phyloP scores from a whole-genome alignment of 2,797 vertebrate genomes.

The Dicrostonyx torquatus region DNA sequence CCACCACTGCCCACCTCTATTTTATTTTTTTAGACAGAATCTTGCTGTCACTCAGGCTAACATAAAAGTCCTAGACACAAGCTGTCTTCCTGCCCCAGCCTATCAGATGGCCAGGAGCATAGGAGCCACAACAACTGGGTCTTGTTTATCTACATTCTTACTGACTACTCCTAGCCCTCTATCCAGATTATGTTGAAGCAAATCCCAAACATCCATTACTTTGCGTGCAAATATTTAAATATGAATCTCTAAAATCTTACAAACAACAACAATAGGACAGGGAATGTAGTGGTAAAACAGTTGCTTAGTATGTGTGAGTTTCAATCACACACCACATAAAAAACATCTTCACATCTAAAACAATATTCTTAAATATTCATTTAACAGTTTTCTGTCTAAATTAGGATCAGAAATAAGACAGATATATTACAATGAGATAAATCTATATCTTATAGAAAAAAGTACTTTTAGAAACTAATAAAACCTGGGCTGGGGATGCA shows the following conservation, averaged over 20 bases:
- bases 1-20: background rate
- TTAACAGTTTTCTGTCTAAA: conserved; percentile 33
- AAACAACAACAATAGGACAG: background rate
- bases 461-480: conserved; percentile 51
- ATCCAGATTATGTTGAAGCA: conserved; percentile 53
- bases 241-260: conserved; percentile 16
- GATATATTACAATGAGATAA: conserved; percentile 22
- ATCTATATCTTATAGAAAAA: background rate
- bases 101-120: background rate
- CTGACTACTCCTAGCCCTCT: background rate
- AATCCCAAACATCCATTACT: conserved; percentile 7
- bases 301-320: background rate
- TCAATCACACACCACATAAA: background rate
- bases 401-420: conserved; percentile 17
- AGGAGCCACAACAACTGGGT: background rate
- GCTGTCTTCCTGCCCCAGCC: background rate
- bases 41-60: background rate
- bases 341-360: conserved; percentile 11
- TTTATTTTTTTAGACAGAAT: background rate
- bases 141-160: conserved; percentile 49
- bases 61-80: background rate
- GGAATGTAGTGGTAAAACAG: background rate
- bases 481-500: background rate
- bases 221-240: conserved; percentile 54
- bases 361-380: conserved; percentile 30